Base-by-base conservation (phyloP, 2,888 invertebrate genomes). In the Torymus auratus region DNA sequence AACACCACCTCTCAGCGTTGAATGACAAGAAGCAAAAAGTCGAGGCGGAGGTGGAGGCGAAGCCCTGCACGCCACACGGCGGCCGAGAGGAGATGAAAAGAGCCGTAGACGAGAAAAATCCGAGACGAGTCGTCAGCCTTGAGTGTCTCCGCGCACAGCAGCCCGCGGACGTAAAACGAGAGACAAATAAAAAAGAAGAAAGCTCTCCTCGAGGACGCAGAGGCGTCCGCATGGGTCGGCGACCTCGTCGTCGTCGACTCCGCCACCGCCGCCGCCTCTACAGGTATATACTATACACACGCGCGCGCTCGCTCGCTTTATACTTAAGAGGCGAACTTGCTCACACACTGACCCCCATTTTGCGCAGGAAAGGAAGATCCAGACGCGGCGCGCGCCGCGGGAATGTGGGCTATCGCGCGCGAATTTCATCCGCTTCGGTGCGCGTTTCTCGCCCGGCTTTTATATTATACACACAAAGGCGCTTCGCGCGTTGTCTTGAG, bases 281-380 rank as follows among this genome's bases (percentile, higher is more conserved):
- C 28, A 28, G 28, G 28, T 28, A 28, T 28, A 28, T 64, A 17
- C 52, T n/a, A 17, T 14, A n/a, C 13, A 13, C 20, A n/a, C 62
- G 53, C 60, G 20, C 64, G 79, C 78, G 65, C 11, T 65, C 23
- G 14, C 77, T 83, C 28, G 28, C 28, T 83, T 83, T 85, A 85
- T 85, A 84, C 83, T 85, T 84, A 85, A 87, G 86, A 83, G 86
- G 84, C 86, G 86, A 87, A 88, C 86, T 86, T 86, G 88, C 85
- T 90, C 88, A 88, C 90, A 90, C 85, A 90, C 89, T 90, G 89
- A 90, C 89, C 90, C 88, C 88, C 87, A 90, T 90, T 89, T 86
- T 85, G 71, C 80, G 72, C 61, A 55, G 17, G 69, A n/a, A 52
- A 81, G 78, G 78, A 80, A 79, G 81, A 73, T 81, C 58, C 78